Base-by-base conservation (phyloP, 1,140 invertebrate genomes). In the Arctopsyche grandis region DNA sequence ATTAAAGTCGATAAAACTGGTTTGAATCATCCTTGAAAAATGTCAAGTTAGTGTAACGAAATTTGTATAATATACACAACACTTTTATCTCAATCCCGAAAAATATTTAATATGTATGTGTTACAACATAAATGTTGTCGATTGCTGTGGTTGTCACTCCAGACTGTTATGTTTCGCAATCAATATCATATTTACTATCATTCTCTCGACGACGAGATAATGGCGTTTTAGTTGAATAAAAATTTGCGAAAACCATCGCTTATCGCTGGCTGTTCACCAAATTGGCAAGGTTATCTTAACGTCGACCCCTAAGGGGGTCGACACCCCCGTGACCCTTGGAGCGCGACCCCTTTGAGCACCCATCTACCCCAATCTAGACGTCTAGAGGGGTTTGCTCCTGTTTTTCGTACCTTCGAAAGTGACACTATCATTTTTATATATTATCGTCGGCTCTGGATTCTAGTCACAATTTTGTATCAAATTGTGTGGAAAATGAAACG, bases 251-350 rank as follows among this genome's bases (percentile, higher is more conserved):
- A 52, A 52, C 10, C 48, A 16, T 12, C 3, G 48, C 48, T 52
- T 52, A 52, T 52, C 48, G 12, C 16, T 52, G 48, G 48, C 48
- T 52, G 12, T 52, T 52, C 10, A 52, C 58, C 16, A 26, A 66
- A 66, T 66, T 66, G 63, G 63, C 63, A 66, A 66, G 63, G 63
- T 66, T 66, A 66, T 66, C 63, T 66, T 22, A 5, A 12, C 21
- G 19, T 38, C 63, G 21, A 24, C 22, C 24, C 21, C 19, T 24
- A 12, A 26, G 63, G 24, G 63, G 63, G 21, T 66, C 63, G 24
- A 21, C 63, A 22, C 63, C 63, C 63, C 24, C 63, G 22, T 66
- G 63, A 66, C 63, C 63, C 63, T 22, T 12, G 24, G 63, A 22
- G 63, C n/a, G n/a, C 63, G 63, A 26, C 63, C 22, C 24, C 24